Evolutionary conservation across 92 coral and sea anemone species (phyloP).

Genomic region (Parazoanthus swiftii): DNA sequence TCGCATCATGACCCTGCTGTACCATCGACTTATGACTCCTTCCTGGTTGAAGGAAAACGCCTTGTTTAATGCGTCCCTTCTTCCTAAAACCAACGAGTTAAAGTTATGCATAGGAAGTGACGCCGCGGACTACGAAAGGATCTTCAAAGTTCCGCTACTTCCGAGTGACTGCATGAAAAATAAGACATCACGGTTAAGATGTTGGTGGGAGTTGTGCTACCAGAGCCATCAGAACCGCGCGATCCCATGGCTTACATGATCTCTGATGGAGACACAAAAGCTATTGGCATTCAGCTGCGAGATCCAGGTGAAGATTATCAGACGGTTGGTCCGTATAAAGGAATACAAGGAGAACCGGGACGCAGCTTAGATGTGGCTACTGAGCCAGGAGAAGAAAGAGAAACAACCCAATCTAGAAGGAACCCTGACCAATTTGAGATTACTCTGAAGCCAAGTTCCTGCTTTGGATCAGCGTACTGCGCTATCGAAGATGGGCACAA

Average conservation of each 20-base stretch:
- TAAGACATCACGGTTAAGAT: constrained; percentile 60
- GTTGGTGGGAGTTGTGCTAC: constrained; percentile 55
- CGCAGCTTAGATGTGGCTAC: constrained; percentile 10
- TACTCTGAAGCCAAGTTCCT: constrained; percentile 45
- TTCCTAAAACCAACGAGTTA: constrained; percentile 33
- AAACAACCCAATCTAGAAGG: constrained; percentile 9
- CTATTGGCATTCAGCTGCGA: constrained; percentile 59
- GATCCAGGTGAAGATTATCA: constrained; percentile 62
- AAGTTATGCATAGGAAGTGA: constrained; percentile 43
- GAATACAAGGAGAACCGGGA: constrained; percentile 46
- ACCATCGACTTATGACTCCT: constrained; percentile 66
- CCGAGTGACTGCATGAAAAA: constrained; percentile 2
- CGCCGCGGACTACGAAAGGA: constrained; percentile 56
- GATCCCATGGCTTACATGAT: constrained; percentile 67
- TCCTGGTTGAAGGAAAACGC: constrained; percentile 52
- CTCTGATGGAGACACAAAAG: constrained; percentile 46
- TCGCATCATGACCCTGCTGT: constrained; percentile 30
- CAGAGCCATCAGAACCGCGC: constrained; percentile 56
- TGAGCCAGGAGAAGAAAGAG: background rate
- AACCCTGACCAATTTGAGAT: constrained; percentile 75
- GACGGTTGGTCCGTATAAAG: constrained; percentile 55
- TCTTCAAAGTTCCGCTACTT: constrained; percentile 52
- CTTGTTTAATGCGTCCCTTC: constrained; percentile 13
- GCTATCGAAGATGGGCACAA: constrained; percentile 73
- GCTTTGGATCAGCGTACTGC: constrained; percentile 67